Base-by-base conservation (phyloP, 2,888 invertebrate species). In the Epistrophe eligans region DNA sequence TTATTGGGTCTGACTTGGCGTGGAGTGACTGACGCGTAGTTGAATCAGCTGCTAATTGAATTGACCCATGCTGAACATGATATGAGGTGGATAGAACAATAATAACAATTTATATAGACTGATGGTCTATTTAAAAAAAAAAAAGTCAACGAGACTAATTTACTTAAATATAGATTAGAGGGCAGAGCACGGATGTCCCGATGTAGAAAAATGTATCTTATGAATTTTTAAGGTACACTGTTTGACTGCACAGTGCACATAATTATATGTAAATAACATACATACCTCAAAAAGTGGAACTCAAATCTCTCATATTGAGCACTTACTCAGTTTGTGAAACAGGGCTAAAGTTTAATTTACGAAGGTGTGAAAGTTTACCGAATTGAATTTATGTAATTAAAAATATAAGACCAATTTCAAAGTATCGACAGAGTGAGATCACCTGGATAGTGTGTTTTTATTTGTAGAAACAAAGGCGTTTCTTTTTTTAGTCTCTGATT, bases 21-120 rank as follows among this genome's bases (percentile, higher is more conserved):
- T n/a, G 55, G 38, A 32, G 28, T 55, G 58, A 8, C 52, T 52
- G 70, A 70, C 62, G 50, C 9, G 19, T 28, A 38, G 77, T 72
- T 60, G n/a, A 50, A 66, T 72, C 13, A 10, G 45, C 13, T 35
- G 66, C 45, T 77, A 77, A 72, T 77, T 77, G 82, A 57, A 52
- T 81, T 55, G 76, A 81, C 76, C 66, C 66, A 52, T 66, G 58
- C 6, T 64, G 38, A 55, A 77, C n/a, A 43, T 28, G 40, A 28
- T 24, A 40, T 40, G 24, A 55, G 48, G 19, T 24, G 58, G 13
- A 72, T n/a, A 24, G 35, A 55, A 52, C 32, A 38, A 40, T 35
- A 62, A 9, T 48, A 35, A 24, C 1, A 24, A 3, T n/a, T n/a
- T 24, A 24, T 24, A 35, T 35, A 35, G 32, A 28, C 4, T 60